These are phyloP conservation scores for Tor tambroides DNA, from an alignment of 2,113 vertebrate species.

Conservation along the genomic window DNA sequence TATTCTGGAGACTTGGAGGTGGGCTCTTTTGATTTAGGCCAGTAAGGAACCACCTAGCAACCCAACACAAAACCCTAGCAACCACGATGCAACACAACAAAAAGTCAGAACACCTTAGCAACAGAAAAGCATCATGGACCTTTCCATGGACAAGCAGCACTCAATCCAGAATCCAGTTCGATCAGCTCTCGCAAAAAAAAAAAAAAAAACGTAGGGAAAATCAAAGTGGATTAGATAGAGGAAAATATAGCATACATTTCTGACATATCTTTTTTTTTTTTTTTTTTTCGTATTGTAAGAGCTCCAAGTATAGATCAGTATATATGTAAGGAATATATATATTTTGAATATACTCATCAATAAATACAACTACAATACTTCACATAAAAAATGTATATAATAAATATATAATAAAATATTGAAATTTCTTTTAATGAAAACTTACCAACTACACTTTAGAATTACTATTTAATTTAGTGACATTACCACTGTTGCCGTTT, in stretches of 20 bases:
- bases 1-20: background rate
- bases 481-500: background rate
- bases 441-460: background rate
- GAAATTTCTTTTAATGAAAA: background rate
- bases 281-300: too few relatives aligned
- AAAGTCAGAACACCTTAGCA: conserved; percentile 3
- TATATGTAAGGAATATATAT: too few relatives aligned
- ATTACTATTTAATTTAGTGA: background rate
- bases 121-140: background rate
- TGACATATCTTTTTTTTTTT: background rate
- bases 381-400: too few relatives aligned
- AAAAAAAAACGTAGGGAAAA: background rate
- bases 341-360: too few relatives aligned
- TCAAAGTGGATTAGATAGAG: background rate
- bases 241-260: background rate
- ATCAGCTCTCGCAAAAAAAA: background rate
- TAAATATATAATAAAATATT: background rate
- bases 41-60: conserved; percentile 1
- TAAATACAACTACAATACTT: too few relatives aligned
- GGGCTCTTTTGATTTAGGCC: background rate
- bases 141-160: background rate
- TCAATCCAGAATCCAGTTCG: background rate
- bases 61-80: background rate
- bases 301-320: too few relatives aligned
- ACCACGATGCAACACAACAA: background rate